Percentiles rank a stretch among this genome's conserved stretches.
These are phyloP conservation scores for Hoplostethus atlanticus DNA, from an alignment of 2,797 vertebrate genomes.

Conservation along the genomic window DNA sequence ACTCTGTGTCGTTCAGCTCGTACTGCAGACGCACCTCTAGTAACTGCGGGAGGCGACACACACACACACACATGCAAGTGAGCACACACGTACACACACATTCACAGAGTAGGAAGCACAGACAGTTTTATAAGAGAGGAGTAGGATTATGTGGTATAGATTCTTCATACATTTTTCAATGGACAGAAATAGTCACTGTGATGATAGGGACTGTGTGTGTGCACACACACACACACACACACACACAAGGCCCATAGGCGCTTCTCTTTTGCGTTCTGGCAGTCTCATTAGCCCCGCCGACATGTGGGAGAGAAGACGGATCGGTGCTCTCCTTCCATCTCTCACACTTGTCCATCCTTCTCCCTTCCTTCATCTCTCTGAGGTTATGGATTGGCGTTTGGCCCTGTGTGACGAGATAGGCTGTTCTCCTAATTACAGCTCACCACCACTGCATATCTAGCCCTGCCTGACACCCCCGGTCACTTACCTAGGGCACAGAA, in stretches of 20 bases:
- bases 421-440: slow-evolving; percentile 45
- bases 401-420: slow-evolving; percentile 32
- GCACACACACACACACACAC: slow-evolving; percentile 22
- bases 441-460: slow-evolving; percentile 19
- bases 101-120: neutral
- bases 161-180: slow-evolving; percentile 1
- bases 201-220: slow-evolving; percentile 35
- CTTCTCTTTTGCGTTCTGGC: slow-evolving; percentile 63
- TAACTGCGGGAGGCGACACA: slow-evolving; percentile 82
- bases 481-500: neutral
- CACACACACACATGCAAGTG: slow-evolving; percentile 14
- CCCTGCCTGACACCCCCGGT: slow-evolving; percentile 37
- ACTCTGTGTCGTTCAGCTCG: slow-evolving; percentile 93
- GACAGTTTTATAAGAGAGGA: neutral
- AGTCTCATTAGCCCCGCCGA: slow-evolving; percentile 72
- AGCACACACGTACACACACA: slow-evolving; percentile 35
- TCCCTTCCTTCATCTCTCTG: slow-evolving; percentile 38
- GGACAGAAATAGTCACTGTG: slow-evolving; percentile 29
- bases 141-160: neutral
- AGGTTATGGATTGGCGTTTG: slow-evolving; percentile 44
- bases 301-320: slow-evolving; percentile 66
- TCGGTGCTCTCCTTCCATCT: slow-evolving; percentile 42
- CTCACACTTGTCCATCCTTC: slow-evolving; percentile 25
- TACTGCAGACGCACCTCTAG: slow-evolving; percentile 95
- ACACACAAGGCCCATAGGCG: slow-evolving; percentile 32